Percentiles rank a stretch among this genome's conserved stretches.
Evolutionary conservation across 2,888 invertebrate species (phyloP).

Genomic region (Lycaena phlaeas): DNA sequence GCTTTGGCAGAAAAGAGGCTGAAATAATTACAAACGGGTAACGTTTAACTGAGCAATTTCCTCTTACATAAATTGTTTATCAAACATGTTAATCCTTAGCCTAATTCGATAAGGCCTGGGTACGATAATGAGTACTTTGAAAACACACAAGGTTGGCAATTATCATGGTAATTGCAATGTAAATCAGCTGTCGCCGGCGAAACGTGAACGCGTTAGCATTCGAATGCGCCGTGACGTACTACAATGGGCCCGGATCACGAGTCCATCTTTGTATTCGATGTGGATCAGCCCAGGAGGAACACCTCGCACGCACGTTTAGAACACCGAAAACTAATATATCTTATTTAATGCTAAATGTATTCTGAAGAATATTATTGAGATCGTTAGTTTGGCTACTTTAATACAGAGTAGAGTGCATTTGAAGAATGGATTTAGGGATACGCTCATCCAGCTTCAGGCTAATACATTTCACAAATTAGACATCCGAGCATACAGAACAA

Average conservation of each 20-base stretch:
- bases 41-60: too few species aligned
- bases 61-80: too few species aligned
- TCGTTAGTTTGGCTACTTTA: too few species aligned
- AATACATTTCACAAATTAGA: too few species aligned
- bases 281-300: conserved; percentile 33
- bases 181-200: conserved; percentile 17
- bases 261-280: conserved; percentile 30
- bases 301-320: conserved; percentile 22
- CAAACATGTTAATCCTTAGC: too few species aligned
- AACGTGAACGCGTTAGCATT: conserved; percentile 24
- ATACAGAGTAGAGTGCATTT: too few species aligned
- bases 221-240: conserved; percentile 27
- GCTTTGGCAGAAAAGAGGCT: too few species aligned
- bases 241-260: conserved; percentile 35
- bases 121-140: neutral
- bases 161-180: conserved; percentile 25
- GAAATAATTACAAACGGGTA: too few species aligned
- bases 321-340: conserved; percentile 1
- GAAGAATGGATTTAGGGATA: too few species aligned
- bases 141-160: conserved; percentile 15
- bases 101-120: neutral
- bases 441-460: too few species aligned
- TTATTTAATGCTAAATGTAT: neutral
- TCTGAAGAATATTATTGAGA: too few species aligned
- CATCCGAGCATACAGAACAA: too few species aligned